These are phyloP conservation scores for Rhynchonycteris naso DNA, from an alignment of 2,797 vertebrate genomes.

Conservation along the genomic window DNA sequence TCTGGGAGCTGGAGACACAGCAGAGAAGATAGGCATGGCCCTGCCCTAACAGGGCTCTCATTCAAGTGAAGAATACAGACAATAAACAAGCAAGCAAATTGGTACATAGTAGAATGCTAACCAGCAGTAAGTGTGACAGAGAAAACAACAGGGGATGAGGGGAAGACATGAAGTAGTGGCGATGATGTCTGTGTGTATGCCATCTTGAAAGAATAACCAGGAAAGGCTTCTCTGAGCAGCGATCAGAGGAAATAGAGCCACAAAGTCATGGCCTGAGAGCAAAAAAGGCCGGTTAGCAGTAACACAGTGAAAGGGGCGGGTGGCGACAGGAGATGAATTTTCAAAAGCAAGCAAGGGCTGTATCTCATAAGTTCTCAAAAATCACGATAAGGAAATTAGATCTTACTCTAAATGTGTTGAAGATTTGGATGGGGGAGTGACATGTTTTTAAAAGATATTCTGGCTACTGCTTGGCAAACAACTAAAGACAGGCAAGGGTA, in stretches of 20 bases:
- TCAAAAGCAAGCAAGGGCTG: constrained; percentile 8
- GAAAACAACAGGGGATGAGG: background rate
- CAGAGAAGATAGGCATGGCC: background rate
- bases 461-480: background rate
- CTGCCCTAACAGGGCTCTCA: background rate
- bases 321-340: background rate
- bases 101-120: background rate
- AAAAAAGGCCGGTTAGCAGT: background rate
- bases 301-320: background rate
- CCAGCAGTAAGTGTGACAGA: background rate
- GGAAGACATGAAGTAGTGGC: background rate
- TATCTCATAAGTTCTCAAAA: background rate
- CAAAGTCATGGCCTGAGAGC: background rate
- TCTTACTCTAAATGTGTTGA: background rate
- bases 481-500: background rate
- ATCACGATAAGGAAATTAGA: background rate
- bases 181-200: background rate
- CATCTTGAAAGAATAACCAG: background rate
- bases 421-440: background rate
- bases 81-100: background rate
- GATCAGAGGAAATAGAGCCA: background rate
- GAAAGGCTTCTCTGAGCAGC: constrained; percentile 35
- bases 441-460: background rate
- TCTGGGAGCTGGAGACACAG: background rate
- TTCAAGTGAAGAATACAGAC: background rate